Conservation (phyloP, 2,888 invertebrate species). For the Gortyna flavago region DNA sequence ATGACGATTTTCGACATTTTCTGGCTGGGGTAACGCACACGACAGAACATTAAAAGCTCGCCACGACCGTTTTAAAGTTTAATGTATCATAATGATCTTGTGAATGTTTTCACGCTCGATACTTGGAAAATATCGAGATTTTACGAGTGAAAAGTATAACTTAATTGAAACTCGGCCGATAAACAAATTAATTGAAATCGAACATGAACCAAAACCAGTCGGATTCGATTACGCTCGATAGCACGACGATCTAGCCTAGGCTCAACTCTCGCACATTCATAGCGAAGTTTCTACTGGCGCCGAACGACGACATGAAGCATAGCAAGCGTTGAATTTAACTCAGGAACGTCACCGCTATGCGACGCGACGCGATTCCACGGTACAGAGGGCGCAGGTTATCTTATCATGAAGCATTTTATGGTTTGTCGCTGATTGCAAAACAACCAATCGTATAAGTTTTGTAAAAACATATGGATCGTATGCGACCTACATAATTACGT, state of each 20-base stretch:
- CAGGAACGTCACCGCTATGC: not conserved
- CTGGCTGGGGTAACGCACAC: no score
- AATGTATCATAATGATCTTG: slow-evolving; percentile 1
- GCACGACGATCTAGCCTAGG: not conserved
- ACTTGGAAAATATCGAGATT: slow-evolving; percentile 31
- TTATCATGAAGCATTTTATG: slow-evolving; percentile 72
- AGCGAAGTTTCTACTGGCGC: not conserved
- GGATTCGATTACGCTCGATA: slow-evolving; percentile 1
- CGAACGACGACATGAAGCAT: not conserved
- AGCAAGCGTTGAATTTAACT: slow-evolving; percentile 38
- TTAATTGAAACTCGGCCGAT: slow-evolving; percentile 60
- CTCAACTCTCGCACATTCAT: slow-evolving; percentile 9
- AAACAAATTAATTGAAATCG: slow-evolving; percentile 62
- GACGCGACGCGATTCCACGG: not conserved
- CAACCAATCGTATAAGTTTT: slow-evolving; percentile 67
- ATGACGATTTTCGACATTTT: no score
- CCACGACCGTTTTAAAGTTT: not conserved
- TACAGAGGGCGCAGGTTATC: slow-evolving; percentile 69
- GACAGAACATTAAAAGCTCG: not conserved
- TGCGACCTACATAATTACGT: slow-evolving; percentile 48
- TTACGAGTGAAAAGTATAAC: slow-evolving; percentile 54
- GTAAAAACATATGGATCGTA: slow-evolving; percentile 55
- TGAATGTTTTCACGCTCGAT: slow-evolving; percentile 23
- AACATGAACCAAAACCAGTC: slow-evolving; percentile 34
- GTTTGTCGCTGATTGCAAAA: slow-evolving; percentile 68